These are phyloP conservation scores for Tarsius wallacei DNA, from an alignment of 2,797 vertebrate genomes.

Conservation along the genomic window DNA sequence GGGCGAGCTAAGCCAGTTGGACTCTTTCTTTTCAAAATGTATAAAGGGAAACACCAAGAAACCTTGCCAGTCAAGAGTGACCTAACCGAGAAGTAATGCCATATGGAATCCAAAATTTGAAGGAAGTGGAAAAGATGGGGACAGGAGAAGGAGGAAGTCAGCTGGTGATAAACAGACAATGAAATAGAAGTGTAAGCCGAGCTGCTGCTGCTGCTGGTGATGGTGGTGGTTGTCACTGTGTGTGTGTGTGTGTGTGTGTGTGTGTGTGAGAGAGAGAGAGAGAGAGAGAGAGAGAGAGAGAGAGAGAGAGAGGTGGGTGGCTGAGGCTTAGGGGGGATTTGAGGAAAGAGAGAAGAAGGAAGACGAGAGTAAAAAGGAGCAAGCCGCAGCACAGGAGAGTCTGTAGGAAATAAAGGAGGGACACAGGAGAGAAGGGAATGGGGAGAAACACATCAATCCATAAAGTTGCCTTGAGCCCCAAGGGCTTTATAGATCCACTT, in stretches of 20 bases:
- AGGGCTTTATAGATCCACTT: not conserved
- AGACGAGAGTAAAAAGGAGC: not conserved
- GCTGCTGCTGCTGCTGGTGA: accelerated
- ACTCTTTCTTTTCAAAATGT: not conserved
- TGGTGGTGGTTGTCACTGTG: not conserved
- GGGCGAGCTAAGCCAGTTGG: not conserved
- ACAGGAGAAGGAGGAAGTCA: not conserved
- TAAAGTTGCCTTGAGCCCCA: not conserved
- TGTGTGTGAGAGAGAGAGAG: not conserved
- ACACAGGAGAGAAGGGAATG: accelerated
- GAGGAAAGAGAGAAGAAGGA: not conserved
- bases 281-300: not conserved
- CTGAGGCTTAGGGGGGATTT: not conserved
- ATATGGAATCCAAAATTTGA: not conserved
- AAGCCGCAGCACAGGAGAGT: too few species aligned
- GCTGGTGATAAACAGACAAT: not conserved
- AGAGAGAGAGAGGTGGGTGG: not conserved
- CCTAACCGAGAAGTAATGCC: not conserved
- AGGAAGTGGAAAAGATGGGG: not conserved
- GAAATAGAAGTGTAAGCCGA: not conserved
- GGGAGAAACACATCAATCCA: not conserved
- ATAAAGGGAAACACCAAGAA: not conserved
- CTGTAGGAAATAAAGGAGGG: not conserved
- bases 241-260: not conserved
- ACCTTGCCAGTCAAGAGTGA: not conserved